These are phyloP conservation scores for Ptilorrhoa leucosticta DNA, from an alignment of 2,113 vertebrate species.

Conservation along the genomic window DNA sequence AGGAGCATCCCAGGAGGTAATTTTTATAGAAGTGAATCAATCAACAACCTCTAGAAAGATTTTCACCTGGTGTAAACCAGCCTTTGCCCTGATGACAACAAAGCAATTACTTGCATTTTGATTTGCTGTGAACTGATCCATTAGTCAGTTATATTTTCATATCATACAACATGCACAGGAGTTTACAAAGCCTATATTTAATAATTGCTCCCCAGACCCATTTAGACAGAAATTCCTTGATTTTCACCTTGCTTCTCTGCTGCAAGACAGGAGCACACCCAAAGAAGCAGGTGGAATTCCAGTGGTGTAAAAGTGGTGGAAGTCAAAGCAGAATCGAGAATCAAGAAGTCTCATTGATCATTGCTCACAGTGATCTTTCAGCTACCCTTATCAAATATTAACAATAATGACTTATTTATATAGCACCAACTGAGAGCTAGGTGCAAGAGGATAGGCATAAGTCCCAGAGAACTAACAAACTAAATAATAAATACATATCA, in stretches of 20 bases:
- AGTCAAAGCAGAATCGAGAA: neutral
- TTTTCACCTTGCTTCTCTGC: neutral
- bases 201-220: neutral
- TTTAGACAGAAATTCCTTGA: neutral
- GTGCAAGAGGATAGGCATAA: neutral
- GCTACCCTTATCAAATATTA: slow-evolving; percentile 58
- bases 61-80: neutral
- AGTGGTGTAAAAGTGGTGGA: neutral
- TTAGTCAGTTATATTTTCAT: neutral
- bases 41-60: neutral
- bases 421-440: neutral
- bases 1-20: neutral
- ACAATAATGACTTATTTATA: slow-evolving; percentile 60
- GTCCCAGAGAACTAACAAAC: slow-evolving; percentile 48
- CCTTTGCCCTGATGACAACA: neutral
- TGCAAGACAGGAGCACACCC: neutral
- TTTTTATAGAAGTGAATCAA: neutral
- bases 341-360: slow-evolving; percentile 30
- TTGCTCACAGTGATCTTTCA: slow-evolving; percentile 27
- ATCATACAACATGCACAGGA: neutral
- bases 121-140: neutral
- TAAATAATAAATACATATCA: slow-evolving; percentile 65
- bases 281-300: slow-evolving; percentile 7
- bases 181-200: neutral
- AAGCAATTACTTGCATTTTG: neutral